Conservation (phyloP, 1,140 invertebrate species). For the Macrotrachela quadricornifera region DNA sequence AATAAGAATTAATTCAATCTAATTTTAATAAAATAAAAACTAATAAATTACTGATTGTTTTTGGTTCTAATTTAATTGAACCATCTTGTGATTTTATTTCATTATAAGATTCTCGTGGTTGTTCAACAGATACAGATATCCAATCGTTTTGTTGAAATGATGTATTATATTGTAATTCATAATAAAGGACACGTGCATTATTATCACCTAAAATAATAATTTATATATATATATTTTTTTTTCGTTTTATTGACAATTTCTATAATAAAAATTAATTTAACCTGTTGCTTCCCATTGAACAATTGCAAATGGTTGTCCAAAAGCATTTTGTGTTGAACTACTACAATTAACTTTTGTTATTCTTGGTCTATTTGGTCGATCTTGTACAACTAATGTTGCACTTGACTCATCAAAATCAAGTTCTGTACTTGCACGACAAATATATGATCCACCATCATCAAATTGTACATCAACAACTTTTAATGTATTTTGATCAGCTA, state of each 20-base stretch:
- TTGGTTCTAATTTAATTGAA: no score
- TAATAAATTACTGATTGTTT: no score
- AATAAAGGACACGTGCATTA: slow-evolving; percentile 6
- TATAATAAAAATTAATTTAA: no score
- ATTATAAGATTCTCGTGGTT: background rate
- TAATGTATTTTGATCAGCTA: slow-evolving; percentile 5
- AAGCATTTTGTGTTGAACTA: background rate
- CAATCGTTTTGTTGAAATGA: slow-evolving; percentile 5
- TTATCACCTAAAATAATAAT: background rate
- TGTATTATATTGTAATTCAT: slow-evolving; percentile 7
- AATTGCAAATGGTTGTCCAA: no score
- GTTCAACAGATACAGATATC: slow-evolving; percentile 3
- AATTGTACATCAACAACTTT: slow-evolving; percentile 7
- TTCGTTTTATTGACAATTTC: no score
- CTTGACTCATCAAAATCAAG: background rate
- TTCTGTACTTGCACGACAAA: slow-evolving; percentile 7
- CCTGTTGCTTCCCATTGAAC: no score
- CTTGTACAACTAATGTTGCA: slow-evolving; percentile 8
- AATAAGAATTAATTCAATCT: no score
- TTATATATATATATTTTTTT: no score
- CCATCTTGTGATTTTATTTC: no score
- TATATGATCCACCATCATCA: slow-evolving; percentile 8
- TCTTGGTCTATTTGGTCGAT: slow-evolving; percentile 4
- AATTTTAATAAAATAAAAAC: no score
- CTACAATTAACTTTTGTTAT: slow-evolving; percentile 4